Evolutionary conservation across 2,113 vertebrate species (phyloP), one percentile per base, ranked within the genome.

Genomic region (Genyomyrus donnyi): DNA sequence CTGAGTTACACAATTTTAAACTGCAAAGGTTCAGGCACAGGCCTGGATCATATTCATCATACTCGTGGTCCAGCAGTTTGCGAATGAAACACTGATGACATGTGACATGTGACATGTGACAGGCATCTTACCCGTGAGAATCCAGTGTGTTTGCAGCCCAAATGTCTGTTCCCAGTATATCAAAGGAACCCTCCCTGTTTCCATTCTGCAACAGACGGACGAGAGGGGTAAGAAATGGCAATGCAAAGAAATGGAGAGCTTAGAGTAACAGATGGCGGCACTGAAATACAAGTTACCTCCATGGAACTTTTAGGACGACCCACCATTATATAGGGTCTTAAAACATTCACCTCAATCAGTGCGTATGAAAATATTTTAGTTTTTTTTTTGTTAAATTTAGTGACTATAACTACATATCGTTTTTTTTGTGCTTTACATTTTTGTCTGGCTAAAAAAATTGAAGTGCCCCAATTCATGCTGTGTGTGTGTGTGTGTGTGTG

Each of bases 121-220:
- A 6, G 85, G 3, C 49, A 52, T 56, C 95, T 91, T 95, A 99
- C 98, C 98, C 98, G 90, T 96, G 96, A 46, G 97, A 97, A 58
- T 99, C 98, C 50, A 98, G 96, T 3, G 98, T 98, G 95, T 99
- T 99, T 90, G 98, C 98, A 19, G 98, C 98, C 98, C 98, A 99
- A 93, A 99, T 99, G 92, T 99, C 97, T 0, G 98, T 99, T 49
- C 98, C 98, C 93, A 99, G 94, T 94, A 99, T 97, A 95, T 99
- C 98, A 62, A 98, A 94, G 49, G 96, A 96, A 88, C 86, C 94
- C 0, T 99, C 97, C 94, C 96, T 96, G 96, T 97, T 98, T 91
- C 98, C 98, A 66, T 99, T 99, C 98, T 99, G 92, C 39, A 92
- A 95, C 3, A 90, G 42, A 39, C n/a, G 5, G 77, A 90, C 24